These are phyloP conservation scores for Xiphorhynchus erythropygius DNA, from an alignment of 2,797 vertebrate species.

Conservation along the genomic window DNA sequence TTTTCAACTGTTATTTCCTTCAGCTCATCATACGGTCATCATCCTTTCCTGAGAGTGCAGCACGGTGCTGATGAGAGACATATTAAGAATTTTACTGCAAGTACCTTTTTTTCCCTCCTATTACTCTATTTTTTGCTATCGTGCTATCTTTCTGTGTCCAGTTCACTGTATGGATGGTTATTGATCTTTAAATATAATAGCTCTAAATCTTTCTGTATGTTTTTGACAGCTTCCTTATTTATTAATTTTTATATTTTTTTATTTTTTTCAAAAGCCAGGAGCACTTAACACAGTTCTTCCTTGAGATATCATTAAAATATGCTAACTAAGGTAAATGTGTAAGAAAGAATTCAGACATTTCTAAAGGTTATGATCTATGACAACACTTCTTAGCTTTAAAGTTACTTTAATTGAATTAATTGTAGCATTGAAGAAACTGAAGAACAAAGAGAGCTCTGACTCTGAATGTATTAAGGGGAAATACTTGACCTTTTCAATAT, in stretches of 20 bases:
- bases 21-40: not conserved
- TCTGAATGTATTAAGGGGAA: constrained; percentile 52
- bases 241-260: not conserved
- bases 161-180: not conserved
- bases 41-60: not conserved
- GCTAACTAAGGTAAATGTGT: constrained; percentile 65
- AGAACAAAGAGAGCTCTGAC: constrained; percentile 56
- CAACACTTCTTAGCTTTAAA: constrained; percentile 54
- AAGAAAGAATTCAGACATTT: constrained; percentile 40
- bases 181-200: constrained; percentile 41
- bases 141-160: not conserved
- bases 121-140: not conserved
- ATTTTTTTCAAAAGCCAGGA: not conserved
- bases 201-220: not conserved
- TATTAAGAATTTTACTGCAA: not conserved
- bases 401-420: constrained; percentile 75
- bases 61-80: not conserved
- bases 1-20: not conserved
- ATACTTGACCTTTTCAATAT: constrained; percentile 73
- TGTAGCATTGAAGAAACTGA: constrained; percentile 53
- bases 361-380: constrained; percentile 71
- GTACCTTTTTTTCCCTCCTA: not conserved
- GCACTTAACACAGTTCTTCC: constrained; percentile 28
- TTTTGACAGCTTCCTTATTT: constrained; percentile 29
- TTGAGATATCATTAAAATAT: constrained; percentile 71